Base-by-base conservation (phyloP, 2,797 vertebrate genomes). In the Megaceryle alcyon region DNA sequence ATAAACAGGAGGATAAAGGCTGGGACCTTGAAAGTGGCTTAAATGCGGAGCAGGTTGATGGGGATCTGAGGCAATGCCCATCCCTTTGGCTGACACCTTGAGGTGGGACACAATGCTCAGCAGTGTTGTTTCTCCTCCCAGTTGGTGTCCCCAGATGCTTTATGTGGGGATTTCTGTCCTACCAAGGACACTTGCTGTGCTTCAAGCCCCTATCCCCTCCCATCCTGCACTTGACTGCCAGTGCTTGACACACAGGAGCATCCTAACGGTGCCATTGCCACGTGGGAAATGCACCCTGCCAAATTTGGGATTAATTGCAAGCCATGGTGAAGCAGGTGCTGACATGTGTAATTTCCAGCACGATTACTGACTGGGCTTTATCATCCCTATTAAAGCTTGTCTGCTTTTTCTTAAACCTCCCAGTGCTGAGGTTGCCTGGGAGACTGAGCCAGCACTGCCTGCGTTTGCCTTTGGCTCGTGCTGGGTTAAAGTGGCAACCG, bases 301-400 rank as follows among this genome's bases (percentile, higher is more conserved):
- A 7, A 9, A 53, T 69, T 23, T 53, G 71, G 66, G 48, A 19
- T 79, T 83, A 60, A 61, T 92, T 48, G 23, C 14, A 44, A 68
- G 31, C 39, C 1, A 0, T 1, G 0, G 37, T 5, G 29, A 84
- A 82, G 33, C 3, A 2, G 41, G 19, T 5, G 2, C 22, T 19
- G 59, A 23, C 60, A 69, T 3, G 1, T 35, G 15, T 6, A 33
- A 78, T 92, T 94, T 86, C 39, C 79, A 76, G 68, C 2, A 3
- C 31, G 3, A 14, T 23, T 60, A 23, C 49, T 25, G 35, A 12
- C 78, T 0, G 0, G 51, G 73, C 59, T 65, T 79, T 61, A 37
- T 92, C 88, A 35, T 82, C 79, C 60, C 35, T 72, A 14, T 48
- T 22, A 54, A 53, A n/a, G 31, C 75, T 94, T 15, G 2, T 10